These are phyloP conservation scores for Cyprinus carpio DNA, from an alignment of 2,113 vertebrate genomes.

Conservation along the genomic window DNA sequence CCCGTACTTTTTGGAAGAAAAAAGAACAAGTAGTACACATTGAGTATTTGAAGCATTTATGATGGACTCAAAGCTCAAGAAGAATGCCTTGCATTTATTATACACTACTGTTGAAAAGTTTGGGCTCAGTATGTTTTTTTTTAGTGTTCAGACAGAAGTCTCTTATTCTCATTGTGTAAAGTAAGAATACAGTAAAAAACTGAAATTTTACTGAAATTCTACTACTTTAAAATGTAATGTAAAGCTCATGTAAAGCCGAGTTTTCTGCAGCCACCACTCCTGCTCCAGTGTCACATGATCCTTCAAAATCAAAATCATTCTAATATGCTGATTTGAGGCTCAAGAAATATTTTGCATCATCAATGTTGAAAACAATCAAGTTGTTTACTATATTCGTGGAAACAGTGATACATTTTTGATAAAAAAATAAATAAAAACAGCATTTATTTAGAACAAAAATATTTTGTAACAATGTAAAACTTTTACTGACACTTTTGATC, in stretches of 20 bases:
- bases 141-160: not conserved
- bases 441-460: not conserved
- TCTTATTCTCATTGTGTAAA: not conserved
- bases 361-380: not conserved
- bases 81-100: not conserved
- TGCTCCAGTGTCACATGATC: not conserved
- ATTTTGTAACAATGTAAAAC: not conserved
- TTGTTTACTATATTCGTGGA: not conserved
- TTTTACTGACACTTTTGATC: not conserved
- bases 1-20: conserved; percentile 77
- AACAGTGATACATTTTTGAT: not conserved
- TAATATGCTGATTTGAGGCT: not conserved
- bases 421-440: not conserved
- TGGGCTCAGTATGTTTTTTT: not conserved
- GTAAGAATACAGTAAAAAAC: not conserved
- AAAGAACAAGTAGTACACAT: not conserved
- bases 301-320: not conserved
- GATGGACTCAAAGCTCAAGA: not conserved
- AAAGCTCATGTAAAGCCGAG: not conserved
- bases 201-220: not conserved
- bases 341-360: not conserved
- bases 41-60: not conserved
- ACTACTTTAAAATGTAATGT: not conserved
- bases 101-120: not conserved
- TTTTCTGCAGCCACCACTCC: not conserved